Evolutionary conservation across 2,113 vertebrate genomes (phyloP).

Genomic region (Lamprologus speciosus): DNA sequence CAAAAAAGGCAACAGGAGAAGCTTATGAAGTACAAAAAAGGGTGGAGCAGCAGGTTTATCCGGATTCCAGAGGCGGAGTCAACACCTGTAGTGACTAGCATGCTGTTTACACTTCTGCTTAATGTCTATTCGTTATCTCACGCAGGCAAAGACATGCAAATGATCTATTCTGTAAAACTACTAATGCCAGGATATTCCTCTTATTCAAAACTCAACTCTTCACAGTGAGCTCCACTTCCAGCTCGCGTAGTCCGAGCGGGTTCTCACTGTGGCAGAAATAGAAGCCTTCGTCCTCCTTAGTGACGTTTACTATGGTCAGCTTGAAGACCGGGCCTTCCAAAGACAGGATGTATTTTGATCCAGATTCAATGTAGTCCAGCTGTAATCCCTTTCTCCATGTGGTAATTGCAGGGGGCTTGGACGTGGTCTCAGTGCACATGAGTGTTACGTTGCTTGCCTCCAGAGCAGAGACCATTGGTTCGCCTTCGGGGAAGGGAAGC

Average conservation of each 20-base stretch:
- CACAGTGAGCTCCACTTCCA: slow-evolving; percentile 81
- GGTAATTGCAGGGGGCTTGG: slow-evolving; percentile 72
- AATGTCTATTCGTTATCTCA: background rate
- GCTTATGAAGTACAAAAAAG: background rate
- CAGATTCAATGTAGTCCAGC: slow-evolving; percentile 49
- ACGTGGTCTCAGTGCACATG: slow-evolving; percentile 65
- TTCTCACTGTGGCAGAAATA: slow-evolving; percentile 89
- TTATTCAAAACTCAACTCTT: slow-evolving; percentile 71
- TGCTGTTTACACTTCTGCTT: background rate
- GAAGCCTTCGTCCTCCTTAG: slow-evolving; percentile 72
- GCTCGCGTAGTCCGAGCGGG: slow-evolving; percentile 59
- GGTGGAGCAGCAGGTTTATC: slow-evolving; percentile 29
- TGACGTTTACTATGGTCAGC: slow-evolving; percentile 82
- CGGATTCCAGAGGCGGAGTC: slow-evolving; percentile 27
- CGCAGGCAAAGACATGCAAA: background rate
- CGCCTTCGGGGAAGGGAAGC: slow-evolving; percentile 66
- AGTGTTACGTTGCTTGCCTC: slow-evolving; percentile 70
- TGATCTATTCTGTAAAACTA: background rate
- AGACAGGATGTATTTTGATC: slow-evolving; percentile 66
- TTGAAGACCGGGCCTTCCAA: slow-evolving; percentile 51
- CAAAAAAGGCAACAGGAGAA: background rate
- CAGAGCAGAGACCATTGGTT: slow-evolving; percentile 76
- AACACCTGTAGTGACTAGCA: background rate
- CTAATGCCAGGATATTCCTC: background rate
- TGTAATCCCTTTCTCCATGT: slow-evolving; percentile 74